Percentiles rank a stretch among this genome's conserved stretches.
Evolutionary conservation across 2,797 vertebrate species (phyloP).

Genomic region (Coreius guichenoti): DNA sequence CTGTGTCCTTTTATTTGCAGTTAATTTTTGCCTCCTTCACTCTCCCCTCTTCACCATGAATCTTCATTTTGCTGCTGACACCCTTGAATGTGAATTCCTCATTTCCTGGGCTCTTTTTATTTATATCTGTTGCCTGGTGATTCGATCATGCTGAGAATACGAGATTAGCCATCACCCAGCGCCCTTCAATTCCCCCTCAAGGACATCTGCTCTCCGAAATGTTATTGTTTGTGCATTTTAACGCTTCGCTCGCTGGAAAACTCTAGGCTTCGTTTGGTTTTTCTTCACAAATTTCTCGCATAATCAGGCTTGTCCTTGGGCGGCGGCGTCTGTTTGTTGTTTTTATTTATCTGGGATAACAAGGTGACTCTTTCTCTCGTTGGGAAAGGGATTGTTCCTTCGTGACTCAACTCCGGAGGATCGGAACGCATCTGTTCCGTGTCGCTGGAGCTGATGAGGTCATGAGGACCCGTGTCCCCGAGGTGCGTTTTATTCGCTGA

Average conservation of each 20-base stretch:
- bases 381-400: not conserved
- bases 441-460: slow-evolving; percentile 45
- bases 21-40: slow-evolving; percentile 88
- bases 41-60: slow-evolving; percentile 87
- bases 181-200: slow-evolving; percentile 91
- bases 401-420: slow-evolving; percentile 31
- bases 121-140: slow-evolving; percentile 96
- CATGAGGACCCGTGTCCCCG: slow-evolving; percentile 34
- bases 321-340: not conserved
- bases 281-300: not conserved
- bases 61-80: slow-evolving; percentile 94
- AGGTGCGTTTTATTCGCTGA: slow-evolving; percentile 25
- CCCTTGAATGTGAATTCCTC: slow-evolving; percentile 95
- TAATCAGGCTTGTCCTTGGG: slow-evolving; percentile 16
- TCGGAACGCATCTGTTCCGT: slow-evolving; percentile 48
- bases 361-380: slow-evolving; percentile 21
- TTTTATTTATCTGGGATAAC: slow-evolving; percentile 21
- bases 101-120: slow-evolving; percentile 94
- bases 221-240: slow-evolving; percentile 87
- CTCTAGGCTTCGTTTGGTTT: not conserved
- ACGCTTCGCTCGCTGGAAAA: slow-evolving; percentile 69
- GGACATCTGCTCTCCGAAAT: slow-evolving; percentile 91
- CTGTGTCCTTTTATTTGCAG: slow-evolving; percentile 87
- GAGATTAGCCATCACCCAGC: slow-evolving; percentile 90
- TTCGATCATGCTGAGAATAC: slow-evolving; percentile 96